phyloP scores from a whole-genome alignment of 2,888 invertebrate genomes.

The Anticlea derivata region DNA sequence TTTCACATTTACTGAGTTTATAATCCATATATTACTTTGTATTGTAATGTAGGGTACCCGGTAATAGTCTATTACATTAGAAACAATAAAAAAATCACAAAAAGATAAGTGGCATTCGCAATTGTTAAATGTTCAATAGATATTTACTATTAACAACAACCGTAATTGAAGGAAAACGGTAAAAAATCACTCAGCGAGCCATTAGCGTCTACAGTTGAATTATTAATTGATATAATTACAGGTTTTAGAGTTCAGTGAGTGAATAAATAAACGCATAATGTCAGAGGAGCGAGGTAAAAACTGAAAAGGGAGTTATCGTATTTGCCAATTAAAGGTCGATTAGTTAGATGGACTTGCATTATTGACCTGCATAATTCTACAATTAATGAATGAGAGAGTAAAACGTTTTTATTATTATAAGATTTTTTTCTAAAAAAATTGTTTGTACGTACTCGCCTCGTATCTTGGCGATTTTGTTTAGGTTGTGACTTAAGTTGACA shows the following conservation, averaged over 20 bases:
- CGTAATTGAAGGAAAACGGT: constrained; percentile 28
- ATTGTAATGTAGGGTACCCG: too few relatives aligned
- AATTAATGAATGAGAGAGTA: neutral
- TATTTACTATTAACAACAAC: constrained; percentile 24
- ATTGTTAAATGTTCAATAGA: constrained; percentile 19
- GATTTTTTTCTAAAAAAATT: too few relatives aligned
- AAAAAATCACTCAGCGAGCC: constrained; percentile 52
- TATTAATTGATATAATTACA: constrained; percentile 43
- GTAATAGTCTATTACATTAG: neutral
- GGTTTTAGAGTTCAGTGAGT: constrained; percentile 35
- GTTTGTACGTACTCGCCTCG: too few relatives aligned
- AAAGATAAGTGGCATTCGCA: constrained; percentile 11
- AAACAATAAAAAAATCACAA: neutral
- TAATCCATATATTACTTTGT: too few relatives aligned
- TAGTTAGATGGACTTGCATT: constrained; percentile 4
- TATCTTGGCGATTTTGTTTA: too few relatives aligned
- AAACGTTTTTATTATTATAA: too few relatives aligned
- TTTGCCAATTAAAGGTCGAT: constrained; percentile 12
- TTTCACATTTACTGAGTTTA: too few relatives aligned
- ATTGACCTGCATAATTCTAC: too few relatives aligned
- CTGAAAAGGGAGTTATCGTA: constrained; percentile 1
- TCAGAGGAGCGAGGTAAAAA: neutral
- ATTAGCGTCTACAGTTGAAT: constrained; percentile 45
- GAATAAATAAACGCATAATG: constrained; percentile 22
- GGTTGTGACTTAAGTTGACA: too few relatives aligned